These are phyloP conservation scores for Sminthurinus aureus DNA, from an alignment of 2,888 invertebrate genomes.

Conservation along the genomic window DNA sequence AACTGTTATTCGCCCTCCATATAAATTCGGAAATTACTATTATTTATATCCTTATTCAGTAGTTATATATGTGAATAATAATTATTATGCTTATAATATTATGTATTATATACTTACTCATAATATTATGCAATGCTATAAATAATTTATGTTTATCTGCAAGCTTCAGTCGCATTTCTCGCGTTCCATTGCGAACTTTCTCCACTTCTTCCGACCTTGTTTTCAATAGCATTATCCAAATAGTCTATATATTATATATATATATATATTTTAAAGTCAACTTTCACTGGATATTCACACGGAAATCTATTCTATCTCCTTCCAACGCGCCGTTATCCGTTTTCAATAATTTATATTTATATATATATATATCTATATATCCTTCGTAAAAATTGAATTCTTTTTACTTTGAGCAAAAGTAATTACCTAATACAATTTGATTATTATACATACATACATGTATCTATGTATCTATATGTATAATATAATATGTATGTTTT, in stretches of 20 bases:
- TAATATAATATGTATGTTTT: no score
- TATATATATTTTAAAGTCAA: background rate
- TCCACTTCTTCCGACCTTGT: background rate
- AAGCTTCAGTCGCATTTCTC: conserved; percentile 26
- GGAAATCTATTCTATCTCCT: background rate
- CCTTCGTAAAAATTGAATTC: background rate
- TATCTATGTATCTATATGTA: background rate
- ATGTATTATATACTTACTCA: conserved; percentile 5
- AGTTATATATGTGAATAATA: no score
- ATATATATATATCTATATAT: background rate
- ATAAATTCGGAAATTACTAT: no score
- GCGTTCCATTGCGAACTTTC: background rate
- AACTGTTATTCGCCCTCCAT: no score
- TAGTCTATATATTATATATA: no score
- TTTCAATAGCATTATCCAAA: no score
- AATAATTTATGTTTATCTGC: background rate
- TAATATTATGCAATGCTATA: background rate
- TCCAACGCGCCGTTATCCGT: no score
- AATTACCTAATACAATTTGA: background rate
- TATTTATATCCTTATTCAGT: no score
- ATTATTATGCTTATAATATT: background rate
- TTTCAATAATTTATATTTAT: background rate
- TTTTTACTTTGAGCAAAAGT: conserved; percentile 27
- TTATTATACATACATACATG: background rate
- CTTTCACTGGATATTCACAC: background rate